phyloP scores from a whole-genome alignment of 2,797 vertebrate species.

The Morelia viridis region DNA sequence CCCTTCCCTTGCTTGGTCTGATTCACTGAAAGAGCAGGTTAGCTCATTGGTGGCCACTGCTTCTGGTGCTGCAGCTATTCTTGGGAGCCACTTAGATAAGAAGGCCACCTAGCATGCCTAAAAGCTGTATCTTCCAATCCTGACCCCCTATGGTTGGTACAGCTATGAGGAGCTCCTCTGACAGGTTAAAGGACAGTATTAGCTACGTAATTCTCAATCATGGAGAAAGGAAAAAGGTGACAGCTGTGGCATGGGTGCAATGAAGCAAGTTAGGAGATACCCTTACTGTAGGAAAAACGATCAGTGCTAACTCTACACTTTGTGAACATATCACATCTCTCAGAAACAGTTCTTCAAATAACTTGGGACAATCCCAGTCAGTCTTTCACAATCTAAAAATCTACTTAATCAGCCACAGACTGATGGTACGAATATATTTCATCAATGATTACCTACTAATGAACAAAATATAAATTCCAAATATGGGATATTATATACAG shows the following conservation, averaged over 20 bases:
- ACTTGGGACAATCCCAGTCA: neutral
- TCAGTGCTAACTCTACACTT: neutral
- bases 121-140: neutral
- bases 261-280: no score
- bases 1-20: neutral
- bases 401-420: neutral
- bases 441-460: neutral
- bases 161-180: neutral
- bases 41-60: neutral
- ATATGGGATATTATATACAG: neutral
- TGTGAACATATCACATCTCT: neutral
- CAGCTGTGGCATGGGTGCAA: no score
- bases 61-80: neutral
- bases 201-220: neutral
- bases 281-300: no score
- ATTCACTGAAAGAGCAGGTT: neutral
- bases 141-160: neutral
- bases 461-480: neutral
- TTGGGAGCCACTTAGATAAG: neutral
- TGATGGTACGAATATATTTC: neutral
- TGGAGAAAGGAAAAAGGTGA: neutral
- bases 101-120: neutral
- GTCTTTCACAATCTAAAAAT: neutral
- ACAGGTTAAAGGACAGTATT: neutral
- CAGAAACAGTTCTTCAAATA: neutral